A percentile compares a stretch with the other conserved stretches of the same genome.
Evolutionary conservation across 1,140 invertebrate genomes (phyloP).

Genomic region (Varroa destructor): DNA sequence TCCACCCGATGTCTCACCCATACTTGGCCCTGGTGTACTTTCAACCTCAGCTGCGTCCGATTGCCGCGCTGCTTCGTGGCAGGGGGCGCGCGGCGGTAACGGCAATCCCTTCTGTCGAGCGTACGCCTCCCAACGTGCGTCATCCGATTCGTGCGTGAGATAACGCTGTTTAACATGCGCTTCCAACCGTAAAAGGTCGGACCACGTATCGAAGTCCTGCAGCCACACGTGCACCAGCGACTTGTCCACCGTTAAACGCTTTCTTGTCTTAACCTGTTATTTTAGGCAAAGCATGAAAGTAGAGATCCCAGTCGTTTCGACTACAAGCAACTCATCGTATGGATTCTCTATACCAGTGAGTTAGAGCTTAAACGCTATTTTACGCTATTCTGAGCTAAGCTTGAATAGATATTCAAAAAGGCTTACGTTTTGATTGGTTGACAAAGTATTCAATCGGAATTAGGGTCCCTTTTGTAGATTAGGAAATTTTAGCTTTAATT

Average conservation of each 20-base stretch:
- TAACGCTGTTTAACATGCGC: conserved; percentile 65
- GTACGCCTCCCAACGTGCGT: conserved; percentile 65
- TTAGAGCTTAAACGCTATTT: too few relatives aligned
- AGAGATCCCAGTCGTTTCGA: too few relatives aligned
- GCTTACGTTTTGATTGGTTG: too few relatives aligned
- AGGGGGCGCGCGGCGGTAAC: conserved; percentile 32
- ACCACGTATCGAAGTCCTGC: conserved; percentile 91
- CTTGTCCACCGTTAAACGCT: conserved; percentile 92
- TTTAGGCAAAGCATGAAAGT: too few relatives aligned
- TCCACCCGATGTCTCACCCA: neutral
- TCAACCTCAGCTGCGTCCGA: too few relatives aligned
- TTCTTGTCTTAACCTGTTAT: conserved; percentile 67
- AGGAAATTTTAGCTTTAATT: too few relatives aligned
- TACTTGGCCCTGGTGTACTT: conserved; percentile 29
- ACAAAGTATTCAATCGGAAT: too few relatives aligned
- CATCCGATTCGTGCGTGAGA: conserved; percentile 89
- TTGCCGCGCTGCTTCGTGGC: conserved; percentile 33
- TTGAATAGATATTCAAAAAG: too few relatives aligned
- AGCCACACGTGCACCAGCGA: conserved; percentile 86
- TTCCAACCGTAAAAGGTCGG: conserved; percentile 78
- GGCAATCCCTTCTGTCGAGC: conserved; percentile 40
- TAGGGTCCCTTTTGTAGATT: too few relatives aligned
- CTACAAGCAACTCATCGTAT: too few relatives aligned
- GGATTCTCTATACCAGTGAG: too few relatives aligned
- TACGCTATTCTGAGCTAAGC: too few relatives aligned